Conservation (phyloP, 2,888 invertebrate species). For the Idaea aversata region DNA sequence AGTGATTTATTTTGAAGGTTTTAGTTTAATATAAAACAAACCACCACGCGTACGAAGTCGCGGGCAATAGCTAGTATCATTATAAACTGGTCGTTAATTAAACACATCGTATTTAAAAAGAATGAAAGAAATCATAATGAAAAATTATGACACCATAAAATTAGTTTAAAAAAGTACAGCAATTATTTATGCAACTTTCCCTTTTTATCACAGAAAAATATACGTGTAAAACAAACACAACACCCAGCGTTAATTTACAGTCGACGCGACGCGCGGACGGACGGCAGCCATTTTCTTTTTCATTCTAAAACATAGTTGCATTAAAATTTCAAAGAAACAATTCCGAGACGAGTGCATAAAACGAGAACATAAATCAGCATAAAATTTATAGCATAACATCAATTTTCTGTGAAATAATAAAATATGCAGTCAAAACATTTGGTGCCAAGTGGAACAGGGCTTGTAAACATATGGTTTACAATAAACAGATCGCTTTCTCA, state of each 20-base stretch:
- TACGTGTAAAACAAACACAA: background rate
- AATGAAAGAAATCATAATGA: too few relatives aligned
- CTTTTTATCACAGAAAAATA: background rate
- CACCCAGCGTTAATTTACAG: background rate
- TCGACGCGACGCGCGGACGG: background rate
- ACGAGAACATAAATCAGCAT: conserved; percentile 23
- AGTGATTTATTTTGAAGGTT: too few relatives aligned
- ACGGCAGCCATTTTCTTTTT: background rate
- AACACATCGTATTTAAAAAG: too few relatives aligned
- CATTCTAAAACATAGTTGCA: background rate
- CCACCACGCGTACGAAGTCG: too few relatives aligned
- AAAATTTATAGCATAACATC: conserved; percentile 22
- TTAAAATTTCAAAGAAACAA: conserved; percentile 2
- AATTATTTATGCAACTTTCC: background rate
- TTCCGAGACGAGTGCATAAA: conserved; percentile 3
- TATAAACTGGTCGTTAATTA: too few relatives aligned
- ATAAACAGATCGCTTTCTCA: conserved; percentile 26
- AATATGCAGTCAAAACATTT: conserved; percentile 16
- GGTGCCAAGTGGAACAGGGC: conserved; percentile 12
- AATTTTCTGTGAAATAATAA: conserved; percentile 17
- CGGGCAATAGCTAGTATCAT: too few relatives aligned
- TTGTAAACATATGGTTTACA: conserved; percentile 16
- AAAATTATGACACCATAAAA: too few relatives aligned
- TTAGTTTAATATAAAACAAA: too few relatives aligned
- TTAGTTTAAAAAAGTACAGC: too few relatives aligned